These are phyloP conservation scores for Ostrea denselamellosa DNA, from an alignment of 1,140 invertebrate genomes.

Conservation along the genomic window DNA sequence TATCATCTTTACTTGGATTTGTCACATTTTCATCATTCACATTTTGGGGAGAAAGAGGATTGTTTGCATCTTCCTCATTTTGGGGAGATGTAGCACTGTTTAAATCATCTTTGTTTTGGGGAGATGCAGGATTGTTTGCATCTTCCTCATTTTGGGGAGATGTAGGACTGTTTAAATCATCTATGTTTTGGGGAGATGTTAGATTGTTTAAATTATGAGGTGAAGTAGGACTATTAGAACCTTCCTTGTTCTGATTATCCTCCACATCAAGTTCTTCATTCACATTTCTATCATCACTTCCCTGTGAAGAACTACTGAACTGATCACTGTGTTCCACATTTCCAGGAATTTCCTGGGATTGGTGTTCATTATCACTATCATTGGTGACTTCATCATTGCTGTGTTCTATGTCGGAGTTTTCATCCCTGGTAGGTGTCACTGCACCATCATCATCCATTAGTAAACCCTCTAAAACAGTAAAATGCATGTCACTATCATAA, in stretches of 20 bases:
- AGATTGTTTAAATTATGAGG: background rate
- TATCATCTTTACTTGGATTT: background rate
- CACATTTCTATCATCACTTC: background rate
- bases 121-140: background rate
- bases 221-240: background rate
- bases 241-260: background rate
- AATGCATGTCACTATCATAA: background rate
- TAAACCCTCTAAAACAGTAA: background rate
- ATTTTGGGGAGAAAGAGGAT: background rate
- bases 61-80: background rate
- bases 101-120: background rate
- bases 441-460: background rate
- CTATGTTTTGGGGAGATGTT: background rate
- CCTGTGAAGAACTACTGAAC: background rate
- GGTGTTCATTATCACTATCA: background rate
- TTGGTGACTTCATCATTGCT: background rate
- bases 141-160: background rate
- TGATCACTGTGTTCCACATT: background rate
- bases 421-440: conserved; percentile 12
- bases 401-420: background rate
- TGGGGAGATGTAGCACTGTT: background rate
- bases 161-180: background rate
- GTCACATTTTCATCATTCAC: background rate
- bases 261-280: background rate
- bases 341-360: background rate